Evolutionary conservation across 2,797 vertebrate genomes (phyloP).

Genomic region (Crax fasciolata): DNA sequence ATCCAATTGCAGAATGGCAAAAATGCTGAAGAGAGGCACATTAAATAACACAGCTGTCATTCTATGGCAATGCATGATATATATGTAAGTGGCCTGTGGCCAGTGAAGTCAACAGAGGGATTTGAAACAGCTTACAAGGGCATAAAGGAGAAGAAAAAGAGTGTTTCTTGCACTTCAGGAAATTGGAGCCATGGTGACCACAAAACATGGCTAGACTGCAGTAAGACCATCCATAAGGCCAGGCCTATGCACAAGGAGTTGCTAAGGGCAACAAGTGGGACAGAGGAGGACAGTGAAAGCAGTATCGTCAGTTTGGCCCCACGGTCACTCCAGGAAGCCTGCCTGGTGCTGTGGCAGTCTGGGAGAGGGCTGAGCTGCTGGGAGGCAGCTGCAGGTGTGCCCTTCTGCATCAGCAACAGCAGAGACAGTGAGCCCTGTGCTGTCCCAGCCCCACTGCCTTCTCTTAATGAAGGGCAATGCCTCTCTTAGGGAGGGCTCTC

Average conservation of each 20-base stretch:
- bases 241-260: not conserved
- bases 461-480: not conserved
- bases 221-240: not conserved
- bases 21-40: slow-evolving; percentile 2
- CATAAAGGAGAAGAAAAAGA: not conserved
- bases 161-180: not conserved
- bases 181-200: not conserved
- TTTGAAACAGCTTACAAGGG: not conserved
- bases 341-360: not conserved
- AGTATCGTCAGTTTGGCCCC: not conserved
- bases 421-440: not conserved
- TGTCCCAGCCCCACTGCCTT: not conserved
- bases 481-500: too few relatives aligned
- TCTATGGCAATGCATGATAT: not conserved
- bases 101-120: not conserved
- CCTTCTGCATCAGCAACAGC: not conserved
- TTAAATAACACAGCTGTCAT: not conserved
- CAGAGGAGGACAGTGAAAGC: not conserved
- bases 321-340: not conserved
- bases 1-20: slow-evolving; percentile 10
- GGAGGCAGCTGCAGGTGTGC: not conserved
- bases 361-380: not conserved
- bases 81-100: accelerated
- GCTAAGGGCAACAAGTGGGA: not conserved
- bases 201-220: not conserved